Evolutionary conservation across 2,888 invertebrate species (phyloP), one percentile per base, ranked within the genome.

Genomic region (Rotaria macrura): DNA sequence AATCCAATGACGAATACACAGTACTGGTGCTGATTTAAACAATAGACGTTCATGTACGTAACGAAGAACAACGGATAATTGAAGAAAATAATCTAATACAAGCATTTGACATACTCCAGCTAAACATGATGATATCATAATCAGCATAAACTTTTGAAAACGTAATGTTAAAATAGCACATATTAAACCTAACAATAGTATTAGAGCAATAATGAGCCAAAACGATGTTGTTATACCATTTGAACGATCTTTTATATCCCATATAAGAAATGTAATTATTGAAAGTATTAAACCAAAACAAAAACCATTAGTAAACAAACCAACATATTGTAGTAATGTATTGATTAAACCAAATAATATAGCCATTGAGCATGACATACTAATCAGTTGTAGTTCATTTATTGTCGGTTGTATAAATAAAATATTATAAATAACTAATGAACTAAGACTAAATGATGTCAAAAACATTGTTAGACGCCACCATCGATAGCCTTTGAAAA

Each of bases 1-100:
- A n/a, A 79, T 43, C 79, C 79, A 79, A 79, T 79, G 79, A 23
- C 43, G 40, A 43, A 79, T n/a, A 79, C 79, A 79, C n/a, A 43
- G n/a, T n/a, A 25, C 9, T 43, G 2, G 7, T 79, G 79, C 25
- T n/a, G 2, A 10, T 79, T 79, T 43, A 25, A 79, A 79, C n/a
- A 43, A 25, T 7, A 79, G n/a, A n/a, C 43, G 43, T 79, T n/a
- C n/a, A 79, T 79, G 79, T 25, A 43, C 10, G 43, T 14, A 79
- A 43, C 25, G 25, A n/a, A 79, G 25, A 43, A 79, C 25, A 25
- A 43, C 3, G 4, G 79, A 79, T 43, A n/a, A 43, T 79, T 79
- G 79, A 10, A 79, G 43, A 12, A 79, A 79, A 79, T 79, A 79
- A 79, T 79, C 79, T 79, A 79, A 43, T 43, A 79, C 79, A 12